These are phyloP conservation scores for Synanceia verrucosa DNA, from an alignment of 2,797 vertebrate genomes.

Conservation along the genomic window DNA sequence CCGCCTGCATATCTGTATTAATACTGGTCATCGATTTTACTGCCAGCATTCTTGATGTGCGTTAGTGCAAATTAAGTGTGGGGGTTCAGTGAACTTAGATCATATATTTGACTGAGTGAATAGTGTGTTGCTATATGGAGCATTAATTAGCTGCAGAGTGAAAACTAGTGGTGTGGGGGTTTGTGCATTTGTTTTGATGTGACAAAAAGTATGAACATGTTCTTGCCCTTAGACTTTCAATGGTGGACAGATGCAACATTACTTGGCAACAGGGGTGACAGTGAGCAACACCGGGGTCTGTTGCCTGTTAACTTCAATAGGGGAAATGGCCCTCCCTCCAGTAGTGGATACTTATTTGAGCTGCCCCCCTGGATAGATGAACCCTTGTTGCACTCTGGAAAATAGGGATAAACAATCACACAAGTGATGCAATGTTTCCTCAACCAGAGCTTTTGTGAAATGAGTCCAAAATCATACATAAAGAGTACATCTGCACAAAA, in stretches of 20 bases:
- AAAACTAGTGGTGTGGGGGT: background rate
- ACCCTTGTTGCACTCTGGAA: no score
- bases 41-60: conserved; percentile 40
- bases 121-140: conserved; percentile 16
- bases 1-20: conserved; percentile 22
- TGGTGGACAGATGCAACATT: background rate
- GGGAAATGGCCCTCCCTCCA: no score
- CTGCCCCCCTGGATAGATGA: no score
- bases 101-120: conserved; percentile 25
- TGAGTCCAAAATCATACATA: no score
- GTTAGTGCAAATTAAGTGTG: conserved; percentile 41
- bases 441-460: no score
- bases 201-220: background rate
- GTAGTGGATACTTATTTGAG: no score
- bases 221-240: background rate
- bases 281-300: no score
- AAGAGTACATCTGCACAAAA: no score
- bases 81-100: conserved; percentile 35
- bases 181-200: conserved; percentile 20
- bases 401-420: no score
- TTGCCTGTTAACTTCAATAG: no score
- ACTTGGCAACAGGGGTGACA: conserved; percentile 1
- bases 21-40: conserved; percentile 41
- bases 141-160: conserved; percentile 15
- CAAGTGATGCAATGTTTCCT: no score